Conservation (phyloP, 2,113 vertebrate genomes). For the Leucosticte australis region DNA sequence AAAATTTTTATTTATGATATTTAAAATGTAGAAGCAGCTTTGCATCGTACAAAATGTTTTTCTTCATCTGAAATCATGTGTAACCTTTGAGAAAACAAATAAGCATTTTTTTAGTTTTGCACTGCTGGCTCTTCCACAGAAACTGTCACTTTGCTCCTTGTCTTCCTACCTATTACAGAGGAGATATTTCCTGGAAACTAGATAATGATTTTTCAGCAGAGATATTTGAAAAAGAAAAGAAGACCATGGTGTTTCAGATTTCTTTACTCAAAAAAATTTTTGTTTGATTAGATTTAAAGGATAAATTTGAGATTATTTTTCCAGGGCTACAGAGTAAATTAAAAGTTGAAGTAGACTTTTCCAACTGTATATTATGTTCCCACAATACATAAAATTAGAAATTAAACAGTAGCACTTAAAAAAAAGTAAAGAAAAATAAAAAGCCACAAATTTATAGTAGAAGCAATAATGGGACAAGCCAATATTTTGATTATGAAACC, state of each 20-base stretch:
- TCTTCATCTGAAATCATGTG: not conserved
- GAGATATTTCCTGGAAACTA: not conserved
- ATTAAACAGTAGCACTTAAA: not conserved
- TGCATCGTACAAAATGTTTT: not conserved
- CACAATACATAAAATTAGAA: not conserved
- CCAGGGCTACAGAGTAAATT: not conserved
- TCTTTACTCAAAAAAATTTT: not conserved
- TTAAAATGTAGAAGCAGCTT: not conserved
- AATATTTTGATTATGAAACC: not conserved
- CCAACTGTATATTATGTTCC: not conserved
- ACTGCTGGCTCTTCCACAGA: fast-evolving
- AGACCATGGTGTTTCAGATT: not conserved
- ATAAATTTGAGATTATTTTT: not conserved
- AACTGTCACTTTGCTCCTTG: not conserved
- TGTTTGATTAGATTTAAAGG: not conserved
- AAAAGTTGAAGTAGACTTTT: not conserved
- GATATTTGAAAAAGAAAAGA: not conserved
- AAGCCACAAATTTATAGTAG: not conserved
- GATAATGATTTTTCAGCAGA: not conserved
- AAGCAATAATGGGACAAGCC: not conserved
- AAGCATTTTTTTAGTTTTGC: not conserved
- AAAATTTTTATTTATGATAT: not conserved
- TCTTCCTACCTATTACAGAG: not conserved
- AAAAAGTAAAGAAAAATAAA: not conserved
- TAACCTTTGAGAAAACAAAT: not conserved